Percentiles rank a stretch among this genome's conserved stretches.
These are phyloP conservation scores for Halichoerus grypus DNA, from an alignment of 2,113 vertebrate genomes.

Conservation along the genomic window DNA sequence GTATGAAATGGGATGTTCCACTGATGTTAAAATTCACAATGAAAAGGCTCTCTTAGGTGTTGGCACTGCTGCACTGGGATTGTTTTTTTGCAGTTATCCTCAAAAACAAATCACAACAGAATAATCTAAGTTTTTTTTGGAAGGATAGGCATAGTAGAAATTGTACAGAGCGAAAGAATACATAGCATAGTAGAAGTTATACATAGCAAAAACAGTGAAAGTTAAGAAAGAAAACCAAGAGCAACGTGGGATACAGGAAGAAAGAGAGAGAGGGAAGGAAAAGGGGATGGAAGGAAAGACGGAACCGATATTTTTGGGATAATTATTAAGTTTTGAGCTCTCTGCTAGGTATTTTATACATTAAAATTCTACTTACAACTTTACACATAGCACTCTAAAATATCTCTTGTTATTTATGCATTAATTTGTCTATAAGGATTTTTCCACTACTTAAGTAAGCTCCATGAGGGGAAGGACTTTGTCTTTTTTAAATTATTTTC, in stretches of 20 bases:
- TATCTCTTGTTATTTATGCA: constrained; percentile 28
- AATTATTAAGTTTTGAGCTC: constrained; percentile 39
- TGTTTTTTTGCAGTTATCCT: neutral
- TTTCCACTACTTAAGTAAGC: neutral
- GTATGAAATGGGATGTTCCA: neutral
- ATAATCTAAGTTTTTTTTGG: neutral
- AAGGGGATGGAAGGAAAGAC: neutral
- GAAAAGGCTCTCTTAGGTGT: neutral
- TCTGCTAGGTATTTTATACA: neutral
- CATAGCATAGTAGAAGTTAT: neutral
- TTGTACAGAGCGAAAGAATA: neutral
- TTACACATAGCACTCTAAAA: constrained; percentile 11
- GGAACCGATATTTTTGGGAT: neutral
- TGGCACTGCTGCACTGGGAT: neutral
- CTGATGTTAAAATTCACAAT: neutral
- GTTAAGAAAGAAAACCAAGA: neutral
- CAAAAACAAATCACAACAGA: constrained; percentile 29
- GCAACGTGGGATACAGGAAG: neutral
- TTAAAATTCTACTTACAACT: constrained; percentile 21
- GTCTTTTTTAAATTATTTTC: neutral
- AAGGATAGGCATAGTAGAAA: neutral
- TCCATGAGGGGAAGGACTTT: constrained; percentile 7
- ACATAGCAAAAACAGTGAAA: neutral
- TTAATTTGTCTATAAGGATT: neutral
- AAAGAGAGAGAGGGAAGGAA: neutral